Percentiles rank a stretch among this genome's conserved stretches.
phyloP scores from a whole-genome alignment of 2,797 vertebrate genomes.

The Amniataba percoides region DNA sequence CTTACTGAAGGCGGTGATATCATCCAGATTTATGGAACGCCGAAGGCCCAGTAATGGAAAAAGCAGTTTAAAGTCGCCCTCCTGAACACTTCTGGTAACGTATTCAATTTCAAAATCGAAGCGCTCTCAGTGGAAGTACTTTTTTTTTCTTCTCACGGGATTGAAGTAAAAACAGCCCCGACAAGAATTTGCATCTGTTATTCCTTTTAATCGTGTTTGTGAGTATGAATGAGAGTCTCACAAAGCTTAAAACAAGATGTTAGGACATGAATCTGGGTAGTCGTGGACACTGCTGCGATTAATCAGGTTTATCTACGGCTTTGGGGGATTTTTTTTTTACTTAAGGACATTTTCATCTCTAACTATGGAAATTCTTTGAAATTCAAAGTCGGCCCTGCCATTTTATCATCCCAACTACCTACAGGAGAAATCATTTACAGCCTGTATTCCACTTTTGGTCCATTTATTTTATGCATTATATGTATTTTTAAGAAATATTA shows the following conservation, averaged over 20 bases:
- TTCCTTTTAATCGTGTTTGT: slow-evolving; percentile 10
- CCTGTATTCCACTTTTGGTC: neutral
- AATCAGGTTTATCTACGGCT: neutral
- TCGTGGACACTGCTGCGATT: neutral
- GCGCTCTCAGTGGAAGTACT: slow-evolving; percentile 1
- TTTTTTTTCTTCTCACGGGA: slow-evolving; percentile 1
- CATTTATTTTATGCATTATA: neutral
- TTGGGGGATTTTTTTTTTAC: neutral
- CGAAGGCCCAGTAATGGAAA: slow-evolving; percentile 42
- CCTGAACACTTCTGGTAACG: slow-evolving; percentile 36
- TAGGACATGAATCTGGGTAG: neutral
- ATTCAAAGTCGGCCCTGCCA: neutral
- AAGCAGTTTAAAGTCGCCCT: slow-evolving; percentile 33
- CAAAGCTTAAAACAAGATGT: neutral
- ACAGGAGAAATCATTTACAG: neutral
- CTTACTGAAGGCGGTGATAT: slow-evolving; percentile 49
- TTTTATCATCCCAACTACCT: too few relatives aligned
- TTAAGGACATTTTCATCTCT: neutral
- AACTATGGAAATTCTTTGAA: neutral
- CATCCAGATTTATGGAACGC: slow-evolving; percentile 52
- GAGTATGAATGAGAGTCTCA: neutral
- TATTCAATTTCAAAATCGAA: slow-evolving; percentile 22
- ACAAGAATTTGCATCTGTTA: neutral
- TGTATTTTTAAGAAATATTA: neutral
- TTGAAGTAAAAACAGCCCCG: slow-evolving; percentile 4